Base-by-base conservation (phyloP, 2,888 invertebrate species). In the Macrosiphum euphorbiae region DNA sequence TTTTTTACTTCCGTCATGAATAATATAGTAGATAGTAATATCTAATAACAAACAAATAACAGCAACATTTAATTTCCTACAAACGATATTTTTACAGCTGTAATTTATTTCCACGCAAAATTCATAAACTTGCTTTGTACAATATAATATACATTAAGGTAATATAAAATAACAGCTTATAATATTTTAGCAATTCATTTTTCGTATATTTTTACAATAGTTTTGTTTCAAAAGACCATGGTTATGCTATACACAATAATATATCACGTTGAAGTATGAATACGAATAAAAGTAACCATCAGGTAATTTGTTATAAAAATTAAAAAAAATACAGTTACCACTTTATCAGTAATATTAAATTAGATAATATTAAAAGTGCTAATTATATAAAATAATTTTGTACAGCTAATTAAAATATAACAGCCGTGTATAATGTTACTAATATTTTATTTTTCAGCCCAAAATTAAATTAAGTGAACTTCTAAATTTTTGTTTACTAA, bases 121-220 rank as follows among this genome's bases (percentile, higher is more conserved):
- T 78, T 35, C 67, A 78, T 78, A 78, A 78, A 7, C 35, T 35
- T 78, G 35, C 35, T 16, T 78, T 35, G 5, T 78, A 78, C 7
- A 78, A 78, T 78, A 78, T 78, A 78, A 78, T 78, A 35, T 78
- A 78, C 67, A 35, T 78, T 78, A 78, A 78, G 67, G 16, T 78
- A 78, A 78, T 78, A 35, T 78, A n/a, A 35, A 67, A 35, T 78
- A 78, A 78, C 67, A 78, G 16, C 7, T 16, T 78, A 78, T 16
- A 78, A 20, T 78, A 35, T 78, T 20, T 35, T 35, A 35, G 35
- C 16, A 35, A 78, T 78, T 78, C 1, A 16, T 35, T 78, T 67
- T 67, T 67, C 4, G n/a, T 16, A 16, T n/a, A 67, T 67, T 67
- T 78, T 78, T 7, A 35, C 67, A 5, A 7, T 2, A 20, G 35